These are phyloP conservation scores for Melanerpes aurifrons DNA, from an alignment of 2,113 vertebrate species.

Conservation along the genomic window DNA sequence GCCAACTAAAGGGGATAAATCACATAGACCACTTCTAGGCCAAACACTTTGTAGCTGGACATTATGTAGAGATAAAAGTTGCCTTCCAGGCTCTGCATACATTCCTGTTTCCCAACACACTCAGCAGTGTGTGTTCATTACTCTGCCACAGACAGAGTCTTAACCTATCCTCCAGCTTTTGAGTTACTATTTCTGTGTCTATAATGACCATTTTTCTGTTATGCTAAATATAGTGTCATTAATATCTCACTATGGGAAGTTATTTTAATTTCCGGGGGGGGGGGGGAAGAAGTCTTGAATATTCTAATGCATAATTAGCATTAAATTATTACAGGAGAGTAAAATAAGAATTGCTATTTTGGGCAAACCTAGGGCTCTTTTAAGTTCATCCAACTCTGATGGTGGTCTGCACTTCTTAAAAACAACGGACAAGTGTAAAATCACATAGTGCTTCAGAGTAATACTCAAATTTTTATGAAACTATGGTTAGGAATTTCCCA, in stretches of 20 bases:
- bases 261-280: background rate
- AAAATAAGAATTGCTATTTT: conserved; percentile 53
- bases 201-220: conserved; percentile 6
- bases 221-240: conserved; percentile 26
- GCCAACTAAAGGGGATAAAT: background rate
- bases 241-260: conserved; percentile 43
- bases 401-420: background rate
- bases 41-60: background rate
- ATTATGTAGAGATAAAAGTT: background rate
- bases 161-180: background rate
- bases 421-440: background rate
- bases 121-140: background rate
- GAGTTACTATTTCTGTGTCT: background rate
- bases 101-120: background rate
- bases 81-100: background rate
- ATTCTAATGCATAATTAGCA: conserved; percentile 40
- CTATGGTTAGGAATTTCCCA: background rate
- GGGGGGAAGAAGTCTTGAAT: background rate
- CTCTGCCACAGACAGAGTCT: background rate
- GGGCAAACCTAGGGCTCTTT: conserved; percentile 32
- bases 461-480: background rate
- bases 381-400: background rate
- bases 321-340: conserved; percentile 12
- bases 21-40: background rate
- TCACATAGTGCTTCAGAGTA: background rate